Evolutionary conservation across 2,113 vertebrate genomes (phyloP).

Genomic region (Theristicus caerulescens): DNA sequence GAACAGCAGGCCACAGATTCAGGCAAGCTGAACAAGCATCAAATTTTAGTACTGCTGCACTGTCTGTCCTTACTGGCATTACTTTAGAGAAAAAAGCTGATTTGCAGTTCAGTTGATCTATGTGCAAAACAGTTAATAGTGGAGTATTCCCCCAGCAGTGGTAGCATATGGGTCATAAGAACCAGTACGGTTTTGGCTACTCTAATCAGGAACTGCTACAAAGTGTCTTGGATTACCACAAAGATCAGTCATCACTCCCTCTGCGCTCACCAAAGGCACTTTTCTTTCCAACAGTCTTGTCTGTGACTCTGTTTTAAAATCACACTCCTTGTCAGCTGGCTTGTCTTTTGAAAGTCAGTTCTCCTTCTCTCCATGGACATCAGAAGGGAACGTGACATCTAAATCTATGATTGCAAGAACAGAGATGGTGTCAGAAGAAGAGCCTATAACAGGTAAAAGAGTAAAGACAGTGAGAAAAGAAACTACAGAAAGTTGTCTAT

Average conservation of each 20-base stretch:
- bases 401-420: background rate
- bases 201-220: background rate
- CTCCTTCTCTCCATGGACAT: background rate
- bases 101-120: background rate
- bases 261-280: background rate
- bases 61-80: background rate
- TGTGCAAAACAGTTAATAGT: background rate
- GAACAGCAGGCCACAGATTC: background rate
- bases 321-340: background rate
- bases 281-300: background rate
- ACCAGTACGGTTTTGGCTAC: background rate
- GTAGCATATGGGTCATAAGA: background rate
- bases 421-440: background rate
- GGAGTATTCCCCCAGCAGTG: fast-evolving
- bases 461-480: background rate
- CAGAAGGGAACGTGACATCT: background rate
- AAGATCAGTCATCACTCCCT: background rate
- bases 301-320: background rate
- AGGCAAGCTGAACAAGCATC: background rate
- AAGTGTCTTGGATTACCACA: background rate
- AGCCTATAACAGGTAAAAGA: background rate
- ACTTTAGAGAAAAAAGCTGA: background rate
- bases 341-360: background rate
- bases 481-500: background rate
- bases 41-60: background rate